Evolutionary conservation across 2,888 invertebrate genomes (phyloP), one percentile per base, ranked within the genome.

Genomic region (Meteorus cinctellus): DNA sequence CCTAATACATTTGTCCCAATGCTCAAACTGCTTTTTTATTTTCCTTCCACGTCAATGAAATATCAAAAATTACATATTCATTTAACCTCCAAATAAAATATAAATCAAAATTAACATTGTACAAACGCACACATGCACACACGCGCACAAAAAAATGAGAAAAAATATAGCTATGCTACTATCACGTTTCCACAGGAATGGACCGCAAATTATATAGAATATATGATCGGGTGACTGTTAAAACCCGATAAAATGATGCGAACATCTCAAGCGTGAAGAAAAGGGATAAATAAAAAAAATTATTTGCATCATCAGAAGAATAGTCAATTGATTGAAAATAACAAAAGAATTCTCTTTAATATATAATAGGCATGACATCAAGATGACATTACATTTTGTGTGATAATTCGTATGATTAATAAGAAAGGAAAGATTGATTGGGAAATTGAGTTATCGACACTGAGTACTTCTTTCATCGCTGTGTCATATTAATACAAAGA

Each of bases 131-230:
- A 55, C 4, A 19, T 3, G n/a, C 24, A 24, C 24, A 24, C 24
- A 24, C 24, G 24, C 1, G 24, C 24, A 24, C 24, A 1, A 24
- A 24, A 24, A 24, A 24, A 24, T 19, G 4, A 8, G 19, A 34
- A 55, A 8, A 19, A 19, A 55, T 55, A 24, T 55, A 55, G 8
- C 19, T 2, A 2, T 19, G 5, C 6, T 55, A 55, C 19, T 88
- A 88, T 88, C 88, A 85, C 84, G 83, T 88, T 88, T 88, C 88
- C 87, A 83, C 87, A 87, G 86, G 83, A 83, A 78, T 85, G 85
- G 84, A 82, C 87, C 84, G 80, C 80, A 79, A 62, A 29, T 62
- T 31, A 62, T 62, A 29, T 62, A 62, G 16, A 62, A 62, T 27
- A 14, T 62, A 62, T 62, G 16, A 29, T 4, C 24, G 19, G n/a